Conservation (phyloP, 2,113 vertebrate genomes). For the Cyanistes caeruleus region DNA sequence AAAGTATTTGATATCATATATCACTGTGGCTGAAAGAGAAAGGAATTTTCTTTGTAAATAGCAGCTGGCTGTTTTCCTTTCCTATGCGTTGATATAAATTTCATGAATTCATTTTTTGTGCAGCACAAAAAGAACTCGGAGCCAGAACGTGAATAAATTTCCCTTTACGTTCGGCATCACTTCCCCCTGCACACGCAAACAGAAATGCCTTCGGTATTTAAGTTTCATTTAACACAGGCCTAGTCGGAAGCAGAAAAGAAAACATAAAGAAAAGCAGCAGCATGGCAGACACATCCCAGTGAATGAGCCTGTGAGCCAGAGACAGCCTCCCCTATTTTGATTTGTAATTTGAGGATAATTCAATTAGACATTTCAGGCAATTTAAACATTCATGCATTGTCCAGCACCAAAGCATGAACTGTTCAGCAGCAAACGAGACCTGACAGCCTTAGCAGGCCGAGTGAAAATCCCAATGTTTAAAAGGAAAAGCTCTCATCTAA, state of each 20-base stretch:
- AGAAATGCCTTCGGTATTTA: slow-evolving; percentile 39
- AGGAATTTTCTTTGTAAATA: slow-evolving; percentile 47
- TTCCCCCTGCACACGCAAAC: background rate
- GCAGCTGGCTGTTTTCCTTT: slow-evolving; percentile 43
- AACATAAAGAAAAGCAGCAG: slow-evolving; percentile 20
- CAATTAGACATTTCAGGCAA: slow-evolving; percentile 82
- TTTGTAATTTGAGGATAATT: slow-evolving; percentile 83
- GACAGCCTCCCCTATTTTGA: slow-evolving; percentile 74
- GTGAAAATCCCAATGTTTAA: slow-evolving; percentile 44
- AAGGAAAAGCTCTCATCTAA: slow-evolving; percentile 42
- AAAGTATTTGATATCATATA: background rate
- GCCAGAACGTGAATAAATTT: background rate
- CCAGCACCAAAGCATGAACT: slow-evolving; percentile 76
- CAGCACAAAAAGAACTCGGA: background rate
- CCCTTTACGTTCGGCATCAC: background rate
- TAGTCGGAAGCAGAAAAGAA: slow-evolving; percentile 5
- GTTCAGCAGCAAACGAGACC: slow-evolving; percentile 79
- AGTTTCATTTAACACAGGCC: slow-evolving; percentile 31
- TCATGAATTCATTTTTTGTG: background rate
- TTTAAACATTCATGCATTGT: slow-evolving; percentile 89
- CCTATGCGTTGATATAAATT: slow-evolving; percentile 28
- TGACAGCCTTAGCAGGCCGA: slow-evolving; percentile 80
- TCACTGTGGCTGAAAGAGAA: slow-evolving; percentile 47
- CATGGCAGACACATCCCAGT: slow-evolving; percentile 55
- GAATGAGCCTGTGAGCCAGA: slow-evolving; percentile 65